Conservation (phyloP, 2,113 vertebrate species). For the Pristiophorus japonicus region DNA sequence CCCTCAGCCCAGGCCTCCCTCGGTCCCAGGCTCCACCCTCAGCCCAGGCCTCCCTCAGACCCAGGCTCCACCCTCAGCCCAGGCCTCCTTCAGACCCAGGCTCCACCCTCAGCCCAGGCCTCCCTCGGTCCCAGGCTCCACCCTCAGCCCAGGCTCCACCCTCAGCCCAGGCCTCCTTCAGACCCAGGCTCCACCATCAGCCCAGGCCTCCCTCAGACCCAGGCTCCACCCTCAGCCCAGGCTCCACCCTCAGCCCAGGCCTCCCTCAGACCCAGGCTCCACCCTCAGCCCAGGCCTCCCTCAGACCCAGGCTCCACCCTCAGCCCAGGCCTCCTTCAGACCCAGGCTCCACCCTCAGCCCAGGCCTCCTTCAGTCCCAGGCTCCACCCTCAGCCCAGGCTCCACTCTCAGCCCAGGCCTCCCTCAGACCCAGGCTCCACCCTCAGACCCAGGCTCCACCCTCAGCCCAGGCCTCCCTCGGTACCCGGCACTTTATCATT, state of each 20-base stretch:
- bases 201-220: no score
- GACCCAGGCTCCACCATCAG: background rate
- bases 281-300: background rate
- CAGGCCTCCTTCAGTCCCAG: background rate
- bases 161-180: background rate
- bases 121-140: background rate
- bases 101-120: background rate
- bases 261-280: background rate
- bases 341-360: background rate
- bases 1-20: background rate
- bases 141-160: background rate
- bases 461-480: background rate
- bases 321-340: background rate
- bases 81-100: background rate
- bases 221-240: no score
- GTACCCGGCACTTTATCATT: background rate
- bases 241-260: background rate
- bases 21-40: background rate
- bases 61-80: background rate
- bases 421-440: background rate
- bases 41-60: no score
- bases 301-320: background rate
- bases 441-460: background rate
- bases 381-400: no score
- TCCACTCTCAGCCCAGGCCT: background rate